Evolutionary conservation across 2,113 vertebrate species (phyloP).

Genomic region (Murina feae): DNA sequence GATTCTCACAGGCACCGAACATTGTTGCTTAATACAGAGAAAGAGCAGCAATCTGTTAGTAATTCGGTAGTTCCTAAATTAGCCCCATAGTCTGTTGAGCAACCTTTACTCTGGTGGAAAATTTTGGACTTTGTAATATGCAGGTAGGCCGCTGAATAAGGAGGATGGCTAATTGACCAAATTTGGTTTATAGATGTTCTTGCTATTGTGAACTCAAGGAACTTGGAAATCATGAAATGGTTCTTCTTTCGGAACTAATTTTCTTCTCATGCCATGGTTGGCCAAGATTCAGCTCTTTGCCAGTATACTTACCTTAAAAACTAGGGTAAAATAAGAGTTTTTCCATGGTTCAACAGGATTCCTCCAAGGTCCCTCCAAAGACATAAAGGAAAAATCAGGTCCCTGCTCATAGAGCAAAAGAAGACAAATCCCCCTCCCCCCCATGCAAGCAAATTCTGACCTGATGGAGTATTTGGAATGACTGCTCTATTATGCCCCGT

Average conservation of each 20-base stretch:
- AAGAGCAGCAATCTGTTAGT: constrained; percentile 59
- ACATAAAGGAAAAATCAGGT: not conserved
- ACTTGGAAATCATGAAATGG: not conserved
- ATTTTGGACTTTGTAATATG: constrained; percentile 52
- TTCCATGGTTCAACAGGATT: not conserved
- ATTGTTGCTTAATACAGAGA: constrained; percentile 65
- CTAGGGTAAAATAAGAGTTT: not conserved
- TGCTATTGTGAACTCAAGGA: not conserved
- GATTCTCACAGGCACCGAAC: constrained; percentile 22
- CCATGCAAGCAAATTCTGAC: not conserved
- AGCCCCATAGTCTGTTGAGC: constrained; percentile 61
- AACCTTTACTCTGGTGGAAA: constrained; percentile 73
- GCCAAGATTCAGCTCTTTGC: not conserved
- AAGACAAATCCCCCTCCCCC: not conserved
- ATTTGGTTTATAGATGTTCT: not conserved
- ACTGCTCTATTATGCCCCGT: not conserved
- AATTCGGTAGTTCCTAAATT: constrained; percentile 58
- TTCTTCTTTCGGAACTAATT: not conserved
- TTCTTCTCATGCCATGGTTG: not conserved
- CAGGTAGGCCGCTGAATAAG: constrained; percentile 66
- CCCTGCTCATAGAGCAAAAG: not conserved
- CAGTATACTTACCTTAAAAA: not conserved
- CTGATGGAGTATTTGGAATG: not conserved
- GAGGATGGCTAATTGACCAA: constrained; percentile 13
- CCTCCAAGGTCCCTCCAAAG: not conserved